Percentiles rank a stretch among this genome's conserved stretches.
phyloP scores from a whole-genome alignment of 2,888 invertebrate genomes.

The Congeria kusceri region DNA sequence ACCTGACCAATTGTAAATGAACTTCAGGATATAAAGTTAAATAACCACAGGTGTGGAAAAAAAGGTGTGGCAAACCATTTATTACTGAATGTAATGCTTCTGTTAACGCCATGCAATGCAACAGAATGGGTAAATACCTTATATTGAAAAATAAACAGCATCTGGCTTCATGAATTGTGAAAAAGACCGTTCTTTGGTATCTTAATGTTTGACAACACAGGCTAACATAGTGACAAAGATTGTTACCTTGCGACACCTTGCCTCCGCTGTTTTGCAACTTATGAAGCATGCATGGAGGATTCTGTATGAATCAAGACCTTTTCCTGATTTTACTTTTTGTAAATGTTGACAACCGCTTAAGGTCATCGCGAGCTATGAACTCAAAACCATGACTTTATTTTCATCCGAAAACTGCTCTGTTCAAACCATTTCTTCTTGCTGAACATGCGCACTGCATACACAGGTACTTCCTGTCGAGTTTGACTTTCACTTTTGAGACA shows the following conservation, averaged over 20 bases:
- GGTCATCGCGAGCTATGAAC: conserved; percentile 87
- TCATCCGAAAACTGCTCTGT: conserved; percentile 47
- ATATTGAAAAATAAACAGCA: too few relatives aligned
- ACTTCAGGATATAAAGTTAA: too few relatives aligned
- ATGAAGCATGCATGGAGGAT: conserved; percentile 94
- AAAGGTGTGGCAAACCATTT: conserved; percentile 2
- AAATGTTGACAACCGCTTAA: conserved; percentile 93
- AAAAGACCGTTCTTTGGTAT: neutral
- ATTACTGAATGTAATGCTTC: too few relatives aligned
- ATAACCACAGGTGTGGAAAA: neutral
- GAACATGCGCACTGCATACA: conserved; percentile 45
- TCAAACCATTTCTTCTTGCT: conserved; percentile 49
- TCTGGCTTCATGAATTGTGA: neutral
- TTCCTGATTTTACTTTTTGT: conserved; percentile 91
- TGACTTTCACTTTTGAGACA: conserved; percentile 55
- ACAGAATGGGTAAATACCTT: too few relatives aligned
- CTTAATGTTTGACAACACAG: conserved; percentile 34
- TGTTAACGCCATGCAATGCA: too few relatives aligned
- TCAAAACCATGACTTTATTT: conserved; percentile 21
- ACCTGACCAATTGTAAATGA: too few relatives aligned
- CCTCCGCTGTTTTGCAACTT: conserved; percentile 92
- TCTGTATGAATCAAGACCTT: conserved; percentile 91
- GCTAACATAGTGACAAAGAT: conserved; percentile 15
- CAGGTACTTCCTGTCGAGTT: conserved; percentile 44
- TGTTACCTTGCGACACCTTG: conserved; percentile 93